Base-by-base conservation (phyloP, 2,113 vertebrate species). In the Lipophrys pholis region DNA sequence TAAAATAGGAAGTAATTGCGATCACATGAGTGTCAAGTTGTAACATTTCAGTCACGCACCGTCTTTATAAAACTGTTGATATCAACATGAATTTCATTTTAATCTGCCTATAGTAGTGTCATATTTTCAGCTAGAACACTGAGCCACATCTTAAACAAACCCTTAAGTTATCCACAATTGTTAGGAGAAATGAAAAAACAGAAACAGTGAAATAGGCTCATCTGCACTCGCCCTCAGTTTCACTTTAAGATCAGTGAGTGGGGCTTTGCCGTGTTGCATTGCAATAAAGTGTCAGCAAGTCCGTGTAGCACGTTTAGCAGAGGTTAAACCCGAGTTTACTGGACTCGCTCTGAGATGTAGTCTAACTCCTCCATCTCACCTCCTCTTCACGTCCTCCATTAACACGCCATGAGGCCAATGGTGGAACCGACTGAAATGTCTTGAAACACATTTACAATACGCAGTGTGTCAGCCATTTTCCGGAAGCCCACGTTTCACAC, bases 271-370 rank as follows among this genome's bases (percentile, higher is more conserved):
- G 21, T 67, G 59, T 63, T 45, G 61, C 67, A 59, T 50, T 1
- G 59, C 68, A 73, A 63, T 64, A 69, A 75, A 64, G 75, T 83
- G 66, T 80, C 79, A 85, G 71, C 60, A 69, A 70, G 85, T 84
- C 82, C 73, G 80, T 52, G 74, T 21, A 46, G 79, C 59, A 11
- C n/a, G 21, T 59, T 80, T 64, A 49, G 64, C 30, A 46, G 59
- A 50, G 77, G 65, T 68, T 72, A 69, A 69, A 58, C 48, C 45
- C 7, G 3, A 65, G 55, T 79, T 80, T 46, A 62, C 51, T 80
- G 67, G 80, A 77, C 69, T 78, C 14, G 14, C 58, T 39, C 0
- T 30, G 1, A 2, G 2, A 68, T 56, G 12, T 30, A 3, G 63
- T 62, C 16, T 72, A 64, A 66, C 73, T 68, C 41, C 43, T 73